Evolutionary conservation across 2,797 vertebrate species (phyloP).

Genomic region (Cephalopachus bancanus): DNA sequence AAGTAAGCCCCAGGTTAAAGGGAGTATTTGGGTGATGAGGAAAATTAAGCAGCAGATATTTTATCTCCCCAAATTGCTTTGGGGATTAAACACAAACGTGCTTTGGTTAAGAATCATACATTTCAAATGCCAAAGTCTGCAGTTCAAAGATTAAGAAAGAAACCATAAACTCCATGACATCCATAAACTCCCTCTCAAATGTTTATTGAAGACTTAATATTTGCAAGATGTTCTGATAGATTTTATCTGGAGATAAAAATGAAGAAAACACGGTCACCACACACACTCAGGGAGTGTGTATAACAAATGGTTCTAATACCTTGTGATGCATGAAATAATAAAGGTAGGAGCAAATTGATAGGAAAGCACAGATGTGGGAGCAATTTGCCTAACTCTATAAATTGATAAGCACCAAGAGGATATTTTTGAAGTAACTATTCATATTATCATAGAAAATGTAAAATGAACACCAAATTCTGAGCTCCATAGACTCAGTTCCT

Average conservation of each 20-base stretch:
- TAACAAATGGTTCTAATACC: not conserved
- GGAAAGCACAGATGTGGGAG: not conserved
- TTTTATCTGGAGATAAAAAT: not conserved
- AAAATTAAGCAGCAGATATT: constrained; percentile 63
- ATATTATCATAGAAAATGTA: not conserved
- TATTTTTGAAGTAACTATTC: not conserved
- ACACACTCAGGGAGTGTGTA: not conserved
- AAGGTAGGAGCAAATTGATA: not conserved
- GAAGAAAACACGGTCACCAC: not conserved
- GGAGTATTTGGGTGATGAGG: constrained; percentile 37
- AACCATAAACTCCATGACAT: not conserved
- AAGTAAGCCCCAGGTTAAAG: constrained; percentile 28
- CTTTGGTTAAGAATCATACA: not conserved
- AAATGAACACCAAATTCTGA: not conserved
- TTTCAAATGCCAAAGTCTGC: not conserved
- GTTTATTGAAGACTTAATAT: constrained; percentile 20
- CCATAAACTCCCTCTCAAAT: not conserved
- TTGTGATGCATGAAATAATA: not conserved
- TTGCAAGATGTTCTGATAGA: not conserved
- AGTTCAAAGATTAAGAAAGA: constrained; percentile 41
- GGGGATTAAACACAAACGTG: constrained; percentile 45
- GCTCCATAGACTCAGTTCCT: not conserved
- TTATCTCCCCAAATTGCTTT: constrained; percentile 59
- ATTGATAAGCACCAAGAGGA: not conserved
- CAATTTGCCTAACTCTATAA: not conserved